These are phyloP conservation scores for Phymorhynchus buccinoides DNA, from an alignment of 1,140 invertebrate genomes.

Conservation along the genomic window DNA sequence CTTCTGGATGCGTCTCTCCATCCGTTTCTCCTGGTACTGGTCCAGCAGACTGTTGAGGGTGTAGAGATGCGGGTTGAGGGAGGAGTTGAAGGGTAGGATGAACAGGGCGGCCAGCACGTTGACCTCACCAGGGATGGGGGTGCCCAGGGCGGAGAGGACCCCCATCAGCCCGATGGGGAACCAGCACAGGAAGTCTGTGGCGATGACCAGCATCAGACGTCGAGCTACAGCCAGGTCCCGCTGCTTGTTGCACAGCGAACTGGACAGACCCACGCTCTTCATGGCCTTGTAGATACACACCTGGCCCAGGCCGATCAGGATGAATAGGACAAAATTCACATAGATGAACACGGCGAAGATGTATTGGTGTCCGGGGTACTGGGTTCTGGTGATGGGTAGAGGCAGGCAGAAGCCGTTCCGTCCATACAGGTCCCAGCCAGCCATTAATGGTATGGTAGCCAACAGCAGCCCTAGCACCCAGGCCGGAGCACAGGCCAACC, in stretches of 20 bases:
- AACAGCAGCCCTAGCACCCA: conserved; percentile 41
- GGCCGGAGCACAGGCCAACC: neutral
- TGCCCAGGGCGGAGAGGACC: conserved; percentile 43
- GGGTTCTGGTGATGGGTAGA: conserved; percentile 45
- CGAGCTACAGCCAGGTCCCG: conserved; percentile 47
- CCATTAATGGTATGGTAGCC: conserved; percentile 18
- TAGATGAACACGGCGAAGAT: conserved; percentile 48
- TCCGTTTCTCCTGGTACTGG: neutral
- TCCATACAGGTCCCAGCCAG: conserved; percentile 48
- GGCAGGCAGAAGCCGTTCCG: conserved; percentile 51
- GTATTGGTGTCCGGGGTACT: conserved; percentile 48
- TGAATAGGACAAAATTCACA: conserved; percentile 49
- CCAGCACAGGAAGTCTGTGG: conserved; percentile 48
- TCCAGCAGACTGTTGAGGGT: conserved; percentile 40
- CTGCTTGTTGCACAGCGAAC: neutral
- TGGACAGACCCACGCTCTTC: neutral
- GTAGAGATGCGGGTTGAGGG: conserved; percentile 57
- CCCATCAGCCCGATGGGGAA: conserved; percentile 43
- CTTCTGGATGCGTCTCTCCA: neutral
- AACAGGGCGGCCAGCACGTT: conserved; percentile 54
- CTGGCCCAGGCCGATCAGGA: conserved; percentile 48
- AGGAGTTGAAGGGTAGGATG: conserved; percentile 52
- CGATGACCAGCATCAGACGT: conserved; percentile 40
- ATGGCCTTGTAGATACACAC: conserved; percentile 45
- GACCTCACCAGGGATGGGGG: conserved; percentile 47